A percentile compares a stretch with the other conserved stretches of the same genome.
Conservation (phyloP, 2,113 vertebrate species). For the Sphyrna mokarran region DNA sequence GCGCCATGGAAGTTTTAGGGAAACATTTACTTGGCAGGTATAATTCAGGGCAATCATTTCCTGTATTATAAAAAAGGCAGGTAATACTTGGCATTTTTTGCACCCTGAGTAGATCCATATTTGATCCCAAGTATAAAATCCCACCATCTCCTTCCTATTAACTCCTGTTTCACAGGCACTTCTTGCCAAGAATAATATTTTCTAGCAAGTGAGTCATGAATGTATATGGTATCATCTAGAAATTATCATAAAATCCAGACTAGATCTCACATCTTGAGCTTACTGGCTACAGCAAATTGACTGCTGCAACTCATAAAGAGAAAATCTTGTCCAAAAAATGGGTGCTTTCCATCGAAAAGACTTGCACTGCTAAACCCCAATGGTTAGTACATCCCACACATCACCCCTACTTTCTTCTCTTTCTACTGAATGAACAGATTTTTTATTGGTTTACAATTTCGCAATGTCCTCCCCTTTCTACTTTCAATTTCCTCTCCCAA, state of each 20-base stretch:
- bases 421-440: neutral
- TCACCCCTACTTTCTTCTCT: neutral
- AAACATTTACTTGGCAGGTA: constrained; percentile 1
- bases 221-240: neutral
- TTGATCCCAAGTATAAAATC: constrained; percentile 17
- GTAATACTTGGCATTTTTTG: neutral
- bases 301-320: neutral
- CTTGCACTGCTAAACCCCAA: neutral
- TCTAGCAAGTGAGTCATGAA: constrained; percentile 28
- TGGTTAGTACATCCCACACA: neutral
- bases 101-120: constrained; percentile 13
- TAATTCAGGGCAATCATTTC: neutral
- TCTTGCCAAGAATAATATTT: constrained; percentile 20
- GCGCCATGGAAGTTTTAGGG: too few species aligned
- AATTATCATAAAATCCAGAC: constrained; percentile 2
- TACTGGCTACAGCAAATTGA: neutral
- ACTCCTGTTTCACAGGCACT: neutral
- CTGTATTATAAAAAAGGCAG: neutral
- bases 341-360: neutral
- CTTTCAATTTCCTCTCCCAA: neutral
- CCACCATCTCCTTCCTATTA: neutral
- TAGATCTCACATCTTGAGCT: neutral
- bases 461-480: neutral
- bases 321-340: neutral
- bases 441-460: neutral